phyloP scores from a whole-genome alignment of 2,113 vertebrate species.

The Mobula birostris region DNA sequence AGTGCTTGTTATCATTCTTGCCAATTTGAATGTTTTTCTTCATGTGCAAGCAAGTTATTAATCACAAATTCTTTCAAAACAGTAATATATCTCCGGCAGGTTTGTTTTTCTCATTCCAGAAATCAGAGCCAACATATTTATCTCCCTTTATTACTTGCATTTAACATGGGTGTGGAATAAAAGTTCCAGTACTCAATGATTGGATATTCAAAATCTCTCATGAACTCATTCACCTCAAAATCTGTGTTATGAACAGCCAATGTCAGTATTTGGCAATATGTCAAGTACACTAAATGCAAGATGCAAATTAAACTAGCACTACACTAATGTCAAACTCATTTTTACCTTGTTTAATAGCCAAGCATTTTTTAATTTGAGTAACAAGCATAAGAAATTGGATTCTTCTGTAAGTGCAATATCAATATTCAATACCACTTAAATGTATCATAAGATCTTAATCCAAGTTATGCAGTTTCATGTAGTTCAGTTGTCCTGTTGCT shows the following conservation, averaged over 20 bases:
- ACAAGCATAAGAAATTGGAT: neutral
- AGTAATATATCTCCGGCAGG: neutral
- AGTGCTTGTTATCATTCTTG: neutral
- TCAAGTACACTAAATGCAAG: neutral
- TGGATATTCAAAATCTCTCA: slow-evolving; percentile 21
- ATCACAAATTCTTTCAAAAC: neutral
- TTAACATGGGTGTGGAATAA: slow-evolving; percentile 36
- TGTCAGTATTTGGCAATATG: neutral
- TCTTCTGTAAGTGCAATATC: neutral
- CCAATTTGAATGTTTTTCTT: neutral
- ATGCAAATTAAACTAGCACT: neutral
- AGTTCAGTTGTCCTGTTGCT: neutral
- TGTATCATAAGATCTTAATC: neutral
- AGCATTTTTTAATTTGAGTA: neutral
- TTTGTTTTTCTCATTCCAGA: slow-evolving; percentile 8
- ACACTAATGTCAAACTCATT: neutral
- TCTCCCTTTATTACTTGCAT: slow-evolving; percentile 24
- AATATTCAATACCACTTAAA: neutral
- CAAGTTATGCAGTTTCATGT: neutral
- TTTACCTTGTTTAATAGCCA: neutral
- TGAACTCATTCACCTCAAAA: slow-evolving; percentile 24
- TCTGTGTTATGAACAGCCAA: neutral
- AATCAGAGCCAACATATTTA: slow-evolving; percentile 21
- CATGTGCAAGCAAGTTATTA: slow-evolving; percentile 18
- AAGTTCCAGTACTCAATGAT: neutral